phyloP scores from a whole-genome alignment of 1,140 invertebrate genomes.

The Octopus sinensis region DNA sequence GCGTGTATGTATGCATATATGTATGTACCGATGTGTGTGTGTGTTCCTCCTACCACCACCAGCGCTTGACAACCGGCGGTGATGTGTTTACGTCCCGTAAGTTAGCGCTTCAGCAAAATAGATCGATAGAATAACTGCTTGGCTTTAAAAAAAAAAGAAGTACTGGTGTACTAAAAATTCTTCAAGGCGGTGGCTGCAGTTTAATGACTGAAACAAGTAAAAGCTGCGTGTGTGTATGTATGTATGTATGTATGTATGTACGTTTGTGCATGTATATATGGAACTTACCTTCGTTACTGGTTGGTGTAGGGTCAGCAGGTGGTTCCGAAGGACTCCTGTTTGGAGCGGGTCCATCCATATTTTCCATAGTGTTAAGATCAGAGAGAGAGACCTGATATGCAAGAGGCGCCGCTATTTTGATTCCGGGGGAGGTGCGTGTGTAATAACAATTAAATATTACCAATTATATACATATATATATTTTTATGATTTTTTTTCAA shows the following conservation, averaged over 20 bases:
- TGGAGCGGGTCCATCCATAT: slow-evolving; percentile 8
- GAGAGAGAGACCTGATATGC: slow-evolving; percentile 4
- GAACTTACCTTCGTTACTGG: neutral
- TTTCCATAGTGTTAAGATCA: slow-evolving; percentile 11
- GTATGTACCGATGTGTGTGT: neutral
- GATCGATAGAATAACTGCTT: too few relatives aligned
- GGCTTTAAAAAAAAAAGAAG: too few relatives aligned
- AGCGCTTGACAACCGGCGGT: too few relatives aligned
- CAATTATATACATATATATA: too few relatives aligned
- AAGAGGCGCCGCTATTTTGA: neutral
- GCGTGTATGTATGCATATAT: neutral
- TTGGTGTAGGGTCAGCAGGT: neutral
- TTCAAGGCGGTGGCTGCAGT: too few relatives aligned
- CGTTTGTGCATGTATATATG: neutral
- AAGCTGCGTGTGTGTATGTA: neutral
- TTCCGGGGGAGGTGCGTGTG: neutral
- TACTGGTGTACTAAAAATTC: too few relatives aligned
- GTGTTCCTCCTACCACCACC: neutral
- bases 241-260: neutral
- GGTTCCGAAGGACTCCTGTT: slow-evolving; percentile 8
- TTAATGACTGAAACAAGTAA: too few relatives aligned
- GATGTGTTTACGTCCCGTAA: too few relatives aligned
- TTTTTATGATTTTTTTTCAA: too few relatives aligned
- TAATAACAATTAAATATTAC: too few relatives aligned
- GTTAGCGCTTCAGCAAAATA: too few relatives aligned